Evolutionary conservation across 2,797 vertebrate genomes (phyloP), one percentile per base, ranked within the genome.

Genomic region (Agapornis canus): DNA sequence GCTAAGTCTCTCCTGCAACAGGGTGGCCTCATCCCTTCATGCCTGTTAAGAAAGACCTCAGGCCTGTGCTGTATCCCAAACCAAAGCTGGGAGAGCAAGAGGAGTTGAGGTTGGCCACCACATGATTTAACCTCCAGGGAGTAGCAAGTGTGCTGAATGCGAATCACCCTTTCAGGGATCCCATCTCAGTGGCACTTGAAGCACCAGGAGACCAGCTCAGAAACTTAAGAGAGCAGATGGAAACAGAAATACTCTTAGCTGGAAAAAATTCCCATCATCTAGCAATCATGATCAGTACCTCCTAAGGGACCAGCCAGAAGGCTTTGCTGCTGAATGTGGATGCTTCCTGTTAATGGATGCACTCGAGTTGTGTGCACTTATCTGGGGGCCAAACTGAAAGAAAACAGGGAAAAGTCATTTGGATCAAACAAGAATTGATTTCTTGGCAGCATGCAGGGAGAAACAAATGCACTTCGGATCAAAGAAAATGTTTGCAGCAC

Each of bases 351-450:
- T 79, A 88, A 73, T 61, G 69, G 68, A 86, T 90, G 57, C 27
- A 47, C 72, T 89, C 82, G 25, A 77, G 32, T 40, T 70, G 29
- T 64, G 35, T 72, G 60, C 59, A 63, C 43, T 79, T 86, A 66
- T 42, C 29, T 51, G 26, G 39, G 32, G 78, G 66, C 75, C 64
- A 92, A 64, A 86, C 48, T 61, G 71, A 77, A 90, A 77, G 48
- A 90, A 93, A 86, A 71, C 14, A 60, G 40, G 14, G 32, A 61
- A 69, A 86, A 86, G 40, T 76, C 32, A 73, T 89, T 84, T 94
- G 83, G 51, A 86, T 89, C 52, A 86, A 85, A 85, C 10, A 82
- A 85, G n/a, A 89, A 92, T 35, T 75, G 82, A 95, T 88, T 91
- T 59, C 2, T 4, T 91, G 82, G 86, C 66, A 91, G 63, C 21